Evolutionary conservation across 2,797 vertebrate genomes (phyloP), one percentile per base, ranked within the genome.

Genomic region (Acomys russatus): DNA sequence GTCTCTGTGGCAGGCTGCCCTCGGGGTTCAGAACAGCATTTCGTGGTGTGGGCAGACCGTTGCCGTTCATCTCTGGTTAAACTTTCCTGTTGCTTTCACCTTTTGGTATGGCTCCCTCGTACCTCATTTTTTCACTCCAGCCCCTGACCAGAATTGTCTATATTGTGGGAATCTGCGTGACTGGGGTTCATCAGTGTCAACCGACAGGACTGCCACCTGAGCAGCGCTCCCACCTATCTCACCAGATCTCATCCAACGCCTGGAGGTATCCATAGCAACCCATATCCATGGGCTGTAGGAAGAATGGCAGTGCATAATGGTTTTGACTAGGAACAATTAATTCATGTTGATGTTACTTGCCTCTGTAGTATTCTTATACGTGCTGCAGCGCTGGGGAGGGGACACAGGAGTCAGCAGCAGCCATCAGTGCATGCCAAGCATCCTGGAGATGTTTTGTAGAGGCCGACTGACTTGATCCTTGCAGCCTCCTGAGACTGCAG

Each of bases 181-280:
- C 49, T 61, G 25, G 56, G 54, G 25, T 25, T n/a, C 51, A 35
- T 28, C 30, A 14, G 28, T 10, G 11, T 74, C 28, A 20, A 25
- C 11, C 4, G 0, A 56, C 11, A 49, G 77, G 88, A 64, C 38
- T 28, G 14, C 85, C 12, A 35, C 66, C 68, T 82, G 28, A 38
- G 38, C 51, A 6, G 28, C 30, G 4, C 18, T 7, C 25, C n/a
- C 10, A 9, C 9, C 5, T 1, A 4, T n/a, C 28, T 88, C 23
- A 0, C 77, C 38, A 49, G 78, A 28, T 64, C 44, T 88, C 61
- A 38, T 20, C n/a, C 15, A 6, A 56, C 35, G 30, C 73, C 79
- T 84, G 18, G 44, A 33, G 15, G 64, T 92, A 94, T 94, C 91
- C 76, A 18, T 85, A 63, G 90, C 51, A 15, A 78, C 80, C 61